A percentile compares a stretch with the other conserved stretches of the same genome.
Evolutionary conservation across 1,140 invertebrate species (phyloP).

Genomic region (Steinernema feltiae): DNA sequence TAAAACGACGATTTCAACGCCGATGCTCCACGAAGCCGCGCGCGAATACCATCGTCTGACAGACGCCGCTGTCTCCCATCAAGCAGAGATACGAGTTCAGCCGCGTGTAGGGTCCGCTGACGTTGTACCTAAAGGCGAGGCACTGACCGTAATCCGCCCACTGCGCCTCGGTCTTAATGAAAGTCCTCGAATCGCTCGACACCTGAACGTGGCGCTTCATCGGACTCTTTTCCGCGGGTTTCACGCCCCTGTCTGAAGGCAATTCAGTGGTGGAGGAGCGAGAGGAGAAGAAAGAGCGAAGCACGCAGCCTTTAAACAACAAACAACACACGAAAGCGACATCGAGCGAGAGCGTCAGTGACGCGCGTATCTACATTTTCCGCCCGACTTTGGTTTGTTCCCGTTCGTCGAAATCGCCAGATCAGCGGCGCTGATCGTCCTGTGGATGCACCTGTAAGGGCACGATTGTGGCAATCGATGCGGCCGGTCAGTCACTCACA

Average conservation of each 20-base stretch:
- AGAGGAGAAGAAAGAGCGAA: background rate
- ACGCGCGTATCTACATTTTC: background rate
- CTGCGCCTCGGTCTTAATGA: constrained; percentile 31
- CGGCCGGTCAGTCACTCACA: constrained; percentile 28
- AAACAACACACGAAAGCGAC: background rate
- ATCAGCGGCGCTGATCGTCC: constrained; percentile 10
- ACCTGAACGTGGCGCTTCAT: constrained; percentile 32
- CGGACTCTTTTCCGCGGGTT: constrained; percentile 29
- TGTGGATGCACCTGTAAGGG: constrained; percentile 2
- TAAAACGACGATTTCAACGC: background rate
- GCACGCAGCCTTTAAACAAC: background rate
- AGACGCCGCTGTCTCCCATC: constrained; percentile 3
- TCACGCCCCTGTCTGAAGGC: constrained; percentile 19
- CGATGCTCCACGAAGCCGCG: constrained; percentile 24
- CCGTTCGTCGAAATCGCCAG: background rate
- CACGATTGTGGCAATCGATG: constrained; percentile 18
- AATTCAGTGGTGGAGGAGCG: background rate
- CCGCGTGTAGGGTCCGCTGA: constrained; percentile 26
- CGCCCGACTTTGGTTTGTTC: constrained; percentile 16
- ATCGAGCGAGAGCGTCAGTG: background rate
- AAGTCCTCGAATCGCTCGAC: constrained; percentile 26
- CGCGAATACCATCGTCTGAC: constrained; percentile 13
- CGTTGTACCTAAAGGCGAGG: constrained; percentile 35
- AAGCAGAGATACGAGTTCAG: constrained; percentile 32
- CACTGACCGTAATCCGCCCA: constrained; percentile 38